A percentile compares a stretch with the other conserved stretches of the same genome.
phyloP scores from a whole-genome alignment of 2,888 invertebrate genomes.

The Parapristionchus giblindavisi region DNA sequence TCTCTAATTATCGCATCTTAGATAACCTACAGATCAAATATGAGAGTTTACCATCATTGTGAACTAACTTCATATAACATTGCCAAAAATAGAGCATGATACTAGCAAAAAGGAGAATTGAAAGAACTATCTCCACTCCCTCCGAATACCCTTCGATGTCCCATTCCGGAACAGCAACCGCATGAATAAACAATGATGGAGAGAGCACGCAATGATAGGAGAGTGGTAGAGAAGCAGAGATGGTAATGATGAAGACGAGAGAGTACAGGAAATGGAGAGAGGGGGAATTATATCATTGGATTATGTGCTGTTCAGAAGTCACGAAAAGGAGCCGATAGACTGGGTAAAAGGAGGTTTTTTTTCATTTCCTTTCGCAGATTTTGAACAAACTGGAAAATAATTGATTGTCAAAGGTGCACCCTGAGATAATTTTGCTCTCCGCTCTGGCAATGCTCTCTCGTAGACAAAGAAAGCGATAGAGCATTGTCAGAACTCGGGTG shows the following conservation, averaged over 20 bases:
- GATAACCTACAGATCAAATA: too few relatives aligned
- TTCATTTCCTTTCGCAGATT: background rate
- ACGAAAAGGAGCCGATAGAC: background rate
- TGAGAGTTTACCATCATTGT: too few relatives aligned
- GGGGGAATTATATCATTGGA: background rate
- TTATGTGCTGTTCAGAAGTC: background rate
- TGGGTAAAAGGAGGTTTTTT: background rate
- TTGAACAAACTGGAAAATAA: background rate
- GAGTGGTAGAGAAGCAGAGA: conserved; percentile 4
- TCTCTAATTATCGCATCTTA: too few relatives aligned
- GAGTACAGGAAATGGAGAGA: background rate
- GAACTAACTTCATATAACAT: too few relatives aligned
- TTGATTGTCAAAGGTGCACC: background rate
- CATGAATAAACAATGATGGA: background rate
- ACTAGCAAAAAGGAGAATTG: too few relatives aligned
- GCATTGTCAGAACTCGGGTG: too few relatives aligned
- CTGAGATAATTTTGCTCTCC: too few relatives aligned
- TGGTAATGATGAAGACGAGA: background rate
- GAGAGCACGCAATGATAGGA: conserved; percentile 23
- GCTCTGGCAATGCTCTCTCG: too few relatives aligned
- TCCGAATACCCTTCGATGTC: too few relatives aligned
- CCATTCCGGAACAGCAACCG: background rate
- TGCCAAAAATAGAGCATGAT: too few relatives aligned
- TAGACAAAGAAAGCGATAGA: too few relatives aligned
- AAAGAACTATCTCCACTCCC: too few relatives aligned